Evolutionary conservation across 2,888 invertebrate genomes (phyloP), one percentile per base, ranked within the genome.

Genomic region (Brachyopa scutellaris): DNA sequence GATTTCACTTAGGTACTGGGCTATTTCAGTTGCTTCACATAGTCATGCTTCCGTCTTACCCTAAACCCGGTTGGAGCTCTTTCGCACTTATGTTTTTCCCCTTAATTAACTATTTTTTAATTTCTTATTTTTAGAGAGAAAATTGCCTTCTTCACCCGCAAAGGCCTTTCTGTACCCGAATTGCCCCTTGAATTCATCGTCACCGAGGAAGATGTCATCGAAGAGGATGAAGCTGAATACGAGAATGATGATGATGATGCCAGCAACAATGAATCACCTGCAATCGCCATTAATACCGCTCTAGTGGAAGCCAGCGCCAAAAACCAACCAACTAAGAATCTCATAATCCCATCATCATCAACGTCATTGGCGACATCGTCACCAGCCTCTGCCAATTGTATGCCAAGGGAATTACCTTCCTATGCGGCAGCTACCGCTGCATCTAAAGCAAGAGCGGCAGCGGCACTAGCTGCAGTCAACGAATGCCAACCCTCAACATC

Each of bases 131-230:
- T 26, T 92, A 98, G 98, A 92, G 97, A 98, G 91, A 98, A 98
- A 91, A 97, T 98, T 95, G 97, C 97, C 40, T 98, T 98, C 92
- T 98, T 98, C 91, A 97, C 97, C 0, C 94, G 95, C 86, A 93
- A 94, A 84, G 95, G 95, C 86, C 90, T 94, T 29, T 94, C 93
- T 77, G 94, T 96, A 87, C 96, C 96, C 69, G 93, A 95, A 83
- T 90, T 96, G 84, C 95, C 95, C 1, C 92, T 93, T 13, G 95
- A 95, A 85, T 87, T 87, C 70, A 86, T 87, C 70, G 88, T 89
- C 84, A 89, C 90, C 74, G 91, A 90, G 84, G 92, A 91, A 84
- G 91, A 89, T 86, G 88, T 87, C 67, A 89, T 90, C 73, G 89
- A 88, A 79, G 86, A 86, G 55, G 84, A 83, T 79, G 87, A 88